Evolutionary conservation across 2,797 vertebrate genomes (phyloP).

Genomic region (Monodelphis domestica): DNA sequence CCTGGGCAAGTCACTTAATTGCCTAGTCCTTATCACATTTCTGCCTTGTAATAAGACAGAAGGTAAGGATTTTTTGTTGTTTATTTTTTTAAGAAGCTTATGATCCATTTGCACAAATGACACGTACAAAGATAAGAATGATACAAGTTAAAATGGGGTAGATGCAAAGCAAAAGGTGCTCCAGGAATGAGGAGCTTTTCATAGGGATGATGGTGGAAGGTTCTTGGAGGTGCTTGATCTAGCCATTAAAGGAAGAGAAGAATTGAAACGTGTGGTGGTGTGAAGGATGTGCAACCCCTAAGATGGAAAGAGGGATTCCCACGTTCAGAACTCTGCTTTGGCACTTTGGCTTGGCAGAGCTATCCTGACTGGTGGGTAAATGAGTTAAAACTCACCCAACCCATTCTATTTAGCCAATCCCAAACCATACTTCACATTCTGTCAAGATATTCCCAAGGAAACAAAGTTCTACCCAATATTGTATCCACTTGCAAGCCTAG

Average conservation of each 20-base stretch:
- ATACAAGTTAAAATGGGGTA: neutral
- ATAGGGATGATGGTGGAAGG: no score
- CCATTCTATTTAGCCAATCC: neutral
- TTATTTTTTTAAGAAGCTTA: no score
- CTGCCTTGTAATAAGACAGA: no score
- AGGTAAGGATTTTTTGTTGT: no score
- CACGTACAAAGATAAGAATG: neutral
- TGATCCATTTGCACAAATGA: neutral
- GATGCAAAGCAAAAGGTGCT: neutral
- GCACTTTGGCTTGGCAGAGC: neutral
- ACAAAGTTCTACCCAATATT: neutral
- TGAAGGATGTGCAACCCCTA: neutral
- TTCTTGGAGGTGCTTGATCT: neutral
- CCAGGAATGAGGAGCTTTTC: neutral
- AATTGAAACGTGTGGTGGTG: neutral
- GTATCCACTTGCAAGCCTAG: no score
- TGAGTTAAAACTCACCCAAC: neutral
- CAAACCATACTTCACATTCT: neutral
- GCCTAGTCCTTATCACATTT: no score
- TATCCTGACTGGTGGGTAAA: neutral
- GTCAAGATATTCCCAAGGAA: neutral
- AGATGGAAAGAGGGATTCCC: neutral
- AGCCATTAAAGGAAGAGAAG: neutral
- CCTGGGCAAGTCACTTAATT: no score
- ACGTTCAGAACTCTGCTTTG: neutral